Conservation (phyloP, 2,888 invertebrate species). For the Pelosia muscerda region DNA sequence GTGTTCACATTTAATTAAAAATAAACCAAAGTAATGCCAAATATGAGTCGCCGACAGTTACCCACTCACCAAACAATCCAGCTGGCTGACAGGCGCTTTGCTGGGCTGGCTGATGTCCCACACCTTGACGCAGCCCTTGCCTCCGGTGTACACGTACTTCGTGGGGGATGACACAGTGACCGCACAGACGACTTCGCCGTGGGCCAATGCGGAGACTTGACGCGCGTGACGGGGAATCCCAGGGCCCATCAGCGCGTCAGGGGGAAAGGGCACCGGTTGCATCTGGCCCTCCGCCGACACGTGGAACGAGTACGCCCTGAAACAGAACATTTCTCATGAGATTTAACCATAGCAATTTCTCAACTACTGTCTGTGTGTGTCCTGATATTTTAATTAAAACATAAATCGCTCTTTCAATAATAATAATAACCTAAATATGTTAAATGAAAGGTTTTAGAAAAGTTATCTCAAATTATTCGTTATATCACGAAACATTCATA, state of each 20-base stretch:
- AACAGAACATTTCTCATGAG: conserved; percentile 34
- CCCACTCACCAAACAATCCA: conserved; percentile 94
- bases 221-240: conserved; percentile 97
- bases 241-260: conserved; percentile 96
- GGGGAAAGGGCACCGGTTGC: conserved; percentile 97
- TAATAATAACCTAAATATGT: not conserved
- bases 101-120: conserved; percentile 98
- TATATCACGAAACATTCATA: not conserved
- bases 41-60: conserved; percentile 76
- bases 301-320: conserved; percentile 97
- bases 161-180: conserved; percentile 98
- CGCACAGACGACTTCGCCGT: conserved; percentile 98
- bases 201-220: conserved; percentile 96
- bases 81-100: conserved; percentile 95
- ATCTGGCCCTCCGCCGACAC: conserved; percentile 95
- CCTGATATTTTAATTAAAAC: not conserved
- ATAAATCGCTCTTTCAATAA: not conserved
- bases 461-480: not conserved
- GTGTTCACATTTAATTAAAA: not conserved
- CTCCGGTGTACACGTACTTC: conserved; percentile 97
- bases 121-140: conserved; percentile 98
- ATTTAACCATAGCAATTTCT: not conserved
- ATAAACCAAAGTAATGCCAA: not conserved
- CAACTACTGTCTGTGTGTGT: conserved; percentile 10
- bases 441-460: not conserved